phyloP scores from a whole-genome alignment of 2,888 invertebrate species.

The Podabrus alpinus region DNA sequence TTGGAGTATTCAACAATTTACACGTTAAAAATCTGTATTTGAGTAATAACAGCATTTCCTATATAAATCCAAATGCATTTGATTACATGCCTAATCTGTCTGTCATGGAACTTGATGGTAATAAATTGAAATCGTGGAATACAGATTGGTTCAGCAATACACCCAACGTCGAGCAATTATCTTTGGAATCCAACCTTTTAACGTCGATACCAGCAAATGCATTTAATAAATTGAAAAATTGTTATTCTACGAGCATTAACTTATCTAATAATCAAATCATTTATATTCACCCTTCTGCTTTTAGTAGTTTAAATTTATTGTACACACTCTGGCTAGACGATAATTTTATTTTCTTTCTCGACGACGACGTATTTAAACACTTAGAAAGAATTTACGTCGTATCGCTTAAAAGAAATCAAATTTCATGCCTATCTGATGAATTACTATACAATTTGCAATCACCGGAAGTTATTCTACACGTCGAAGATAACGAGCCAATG shows the following conservation, averaged over 20 bases:
- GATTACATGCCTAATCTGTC: constrained; percentile 42
- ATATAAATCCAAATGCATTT: constrained; percentile 36
- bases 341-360: constrained; percentile 38
- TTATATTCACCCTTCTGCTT: constrained; percentile 35
- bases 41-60: constrained; percentile 35
- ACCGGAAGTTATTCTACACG: constrained; percentile 9
- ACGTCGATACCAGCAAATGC: constrained; percentile 42
- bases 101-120: constrained; percentile 46
- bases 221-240: constrained; percentile 44
- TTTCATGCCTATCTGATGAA: constrained; percentile 13
- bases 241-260: constrained; percentile 35
- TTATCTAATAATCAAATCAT: constrained; percentile 40
- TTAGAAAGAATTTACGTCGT: constrained; percentile 16
- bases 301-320: constrained; percentile 34
- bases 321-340: constrained; percentile 40
- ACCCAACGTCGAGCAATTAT: constrained; percentile 43
- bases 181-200: constrained; percentile 45
- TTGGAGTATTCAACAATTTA: constrained; percentile 22
- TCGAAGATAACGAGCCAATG: constrained; percentile 20
- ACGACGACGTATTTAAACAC: constrained; percentile 15
- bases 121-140: constrained; percentile 45
- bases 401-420: constrained; percentile 13
- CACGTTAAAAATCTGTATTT: constrained; percentile 26
- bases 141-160: constrained; percentile 48
- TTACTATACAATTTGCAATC: constrained; percentile 15